Base-by-base conservation (phyloP, 2,888 invertebrate genomes). In the Automeris io region DNA sequence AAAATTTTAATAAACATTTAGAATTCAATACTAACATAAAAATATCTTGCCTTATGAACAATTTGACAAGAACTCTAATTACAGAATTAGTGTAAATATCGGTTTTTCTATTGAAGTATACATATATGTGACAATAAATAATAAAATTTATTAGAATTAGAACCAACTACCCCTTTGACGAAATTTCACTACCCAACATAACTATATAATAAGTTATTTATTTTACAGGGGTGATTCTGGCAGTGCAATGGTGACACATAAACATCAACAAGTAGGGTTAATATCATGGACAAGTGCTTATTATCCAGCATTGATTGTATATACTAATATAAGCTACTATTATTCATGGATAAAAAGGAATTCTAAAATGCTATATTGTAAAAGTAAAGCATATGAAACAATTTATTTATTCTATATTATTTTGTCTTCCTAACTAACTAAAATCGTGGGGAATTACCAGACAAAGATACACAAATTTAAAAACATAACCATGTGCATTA, bases 211-310 rank as follows among this genome's bases (percentile, higher is more conserved):
- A 26, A 7, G 24, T n/a, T 34, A 13, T 34, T 16, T 31, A 24
- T 21, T 39, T 67, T 65, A 4, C 62, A 75, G 75, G 8, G 70
- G 72, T 5, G 74, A 77, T 42, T 75, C 71, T 1, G 70, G 75
- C 6, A 61, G 68, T 42, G 70, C 61, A 5, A 42, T 76, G 0
- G 37, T 74, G 5, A 47, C 54, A 4, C 21, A 41, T 1, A 38
- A 45, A 6, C 40, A 47, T 13, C 47, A 51, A 22, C 53, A 59
- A 36, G 51, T 75, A n/a, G 71, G 75, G 2, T 0, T 77, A 3
- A 61, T 74, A 2, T 75, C 75, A 1, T 72, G 60, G 42, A 54
- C 57, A 21, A 41, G 43, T 0, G 18, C 31, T 2, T 5, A 13
- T 2, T 40, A 43, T 1, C 68, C 59, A 9, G 54, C 57, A 1